Percentiles rank a stretch among this genome's conserved stretches.
Evolutionary conservation across 2,888 invertebrate genomes (phyloP).

Genomic region (Tachina fera): DNA sequence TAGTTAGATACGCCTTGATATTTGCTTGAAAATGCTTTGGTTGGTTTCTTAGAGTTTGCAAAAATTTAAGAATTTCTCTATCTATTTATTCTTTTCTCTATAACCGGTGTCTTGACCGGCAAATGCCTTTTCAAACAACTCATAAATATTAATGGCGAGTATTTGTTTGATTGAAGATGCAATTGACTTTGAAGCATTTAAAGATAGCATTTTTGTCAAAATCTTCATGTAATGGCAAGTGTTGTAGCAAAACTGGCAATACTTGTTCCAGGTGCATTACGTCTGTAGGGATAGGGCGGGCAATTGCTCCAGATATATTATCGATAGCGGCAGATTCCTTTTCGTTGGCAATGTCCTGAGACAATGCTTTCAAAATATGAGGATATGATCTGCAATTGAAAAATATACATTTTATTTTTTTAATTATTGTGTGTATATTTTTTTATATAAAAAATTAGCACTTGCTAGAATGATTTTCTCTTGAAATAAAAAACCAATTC

Average conservation of each 20-base stretch:
- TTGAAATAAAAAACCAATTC: slow-evolving; percentile 88
- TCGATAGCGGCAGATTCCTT: slow-evolving; percentile 87
- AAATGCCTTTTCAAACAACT: slow-evolving; percentile 85
- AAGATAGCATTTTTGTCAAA: slow-evolving; percentile 89
- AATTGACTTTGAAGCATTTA: slow-evolving; percentile 86
- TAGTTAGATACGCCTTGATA: no score
- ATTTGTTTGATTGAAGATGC: slow-evolving; percentile 84
- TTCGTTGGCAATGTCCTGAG: slow-evolving; percentile 86
- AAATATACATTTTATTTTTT: neutral
- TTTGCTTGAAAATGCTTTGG: no score
- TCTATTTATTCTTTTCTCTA: no score
- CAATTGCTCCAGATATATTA: slow-evolving; percentile 90
- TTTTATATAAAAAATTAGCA: no score
- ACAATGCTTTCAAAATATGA: slow-evolving; percentile 87
- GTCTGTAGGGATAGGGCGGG: slow-evolving; percentile 88
- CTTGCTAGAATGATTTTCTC: slow-evolving; percentile 85
- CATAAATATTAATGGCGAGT: slow-evolving; percentile 84
- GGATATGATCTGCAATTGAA: slow-evolving; percentile 85
- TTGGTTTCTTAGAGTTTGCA: no score
- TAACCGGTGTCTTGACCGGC: slow-evolving; percentile 77
- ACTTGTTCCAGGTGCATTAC: slow-evolving; percentile 89
- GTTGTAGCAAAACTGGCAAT: slow-evolving; percentile 88
- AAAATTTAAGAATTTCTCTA: no score
- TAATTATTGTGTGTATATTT: no score
- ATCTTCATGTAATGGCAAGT: slow-evolving; percentile 89